Conservation (phyloP, 1,140 invertebrate genomes). For the Pseudoatta argentina region DNA sequence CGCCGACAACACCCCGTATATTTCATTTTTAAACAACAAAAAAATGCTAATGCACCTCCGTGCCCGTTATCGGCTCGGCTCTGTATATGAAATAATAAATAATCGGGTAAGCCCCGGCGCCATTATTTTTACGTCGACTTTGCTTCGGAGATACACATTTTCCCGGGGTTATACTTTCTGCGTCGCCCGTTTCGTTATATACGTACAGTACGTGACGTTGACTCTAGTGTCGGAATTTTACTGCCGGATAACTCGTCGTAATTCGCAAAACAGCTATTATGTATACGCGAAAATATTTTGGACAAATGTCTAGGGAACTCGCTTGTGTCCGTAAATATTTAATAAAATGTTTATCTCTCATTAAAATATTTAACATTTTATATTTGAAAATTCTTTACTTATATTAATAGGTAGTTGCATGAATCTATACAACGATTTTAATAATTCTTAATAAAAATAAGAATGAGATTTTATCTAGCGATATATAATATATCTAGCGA, state of each 20-base stretch:
- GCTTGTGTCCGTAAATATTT: background rate
- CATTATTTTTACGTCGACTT: constrained; percentile 84
- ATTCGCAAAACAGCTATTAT: constrained; percentile 39
- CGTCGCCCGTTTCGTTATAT: constrained; percentile 72
- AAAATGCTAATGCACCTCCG: constrained; percentile 84
- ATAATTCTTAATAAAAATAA: constrained; percentile 5
- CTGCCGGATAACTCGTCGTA: constrained; percentile 62
- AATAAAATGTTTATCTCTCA: constrained; percentile 22
- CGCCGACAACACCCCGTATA: constrained; percentile 81
- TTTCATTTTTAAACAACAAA: constrained; percentile 87
- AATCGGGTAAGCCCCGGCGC: constrained; percentile 82
- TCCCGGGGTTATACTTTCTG: constrained; percentile 77
- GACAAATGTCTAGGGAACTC: constrained; percentile 30
- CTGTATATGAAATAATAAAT: constrained; percentile 86
- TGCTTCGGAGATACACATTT: constrained; percentile 79
- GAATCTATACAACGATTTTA: background rate
- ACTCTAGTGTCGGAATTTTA: constrained; percentile 57
- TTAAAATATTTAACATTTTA: constrained; percentile 23
- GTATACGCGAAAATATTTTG: constrained; percentile 37
- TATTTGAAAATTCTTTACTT: background rate
- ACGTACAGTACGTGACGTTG: constrained; percentile 74
- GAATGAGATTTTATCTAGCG: background rate
- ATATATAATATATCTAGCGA: background rate
- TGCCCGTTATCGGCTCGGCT: constrained; percentile 82
- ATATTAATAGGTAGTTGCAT: background rate